Evolutionary conservation across 2,113 vertebrate species (phyloP).

Genomic region (Tyrannus savana): DNA sequence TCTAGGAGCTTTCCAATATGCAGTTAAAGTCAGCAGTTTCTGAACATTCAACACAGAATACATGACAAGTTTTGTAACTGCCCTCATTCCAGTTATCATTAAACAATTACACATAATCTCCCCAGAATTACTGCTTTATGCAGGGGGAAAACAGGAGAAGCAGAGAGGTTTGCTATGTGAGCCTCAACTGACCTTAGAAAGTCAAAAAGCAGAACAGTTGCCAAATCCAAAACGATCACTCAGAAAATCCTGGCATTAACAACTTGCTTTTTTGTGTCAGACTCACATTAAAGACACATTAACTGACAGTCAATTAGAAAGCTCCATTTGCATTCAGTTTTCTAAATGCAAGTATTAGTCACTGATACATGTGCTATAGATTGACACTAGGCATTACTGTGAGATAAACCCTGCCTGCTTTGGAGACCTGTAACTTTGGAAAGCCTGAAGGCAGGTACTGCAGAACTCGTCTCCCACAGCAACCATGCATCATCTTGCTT

Average conservation of each 20-base stretch:
- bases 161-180: background rate
- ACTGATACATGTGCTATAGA: background rate
- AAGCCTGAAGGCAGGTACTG: background rate
- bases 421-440: background rate
- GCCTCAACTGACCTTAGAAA: background rate
- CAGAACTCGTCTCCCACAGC: background rate
- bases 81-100: background rate
- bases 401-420: background rate
- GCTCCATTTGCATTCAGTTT: background rate
- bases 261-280: background rate
- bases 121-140: background rate
- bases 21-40: background rate
- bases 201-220: background rate
- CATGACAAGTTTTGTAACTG: background rate
- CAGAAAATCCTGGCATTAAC: background rate
- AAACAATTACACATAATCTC: background rate
- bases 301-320: background rate
- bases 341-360: background rate
- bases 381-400: background rate
- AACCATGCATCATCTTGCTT: fast-evolving
- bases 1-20: background rate
- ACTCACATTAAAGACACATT: background rate
- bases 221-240: background rate
- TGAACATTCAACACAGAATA: background rate
- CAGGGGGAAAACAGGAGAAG: background rate